Evolutionary conservation across 2,113 vertebrate species (phyloP).

Genomic region (Prunella fulvescens): DNA sequence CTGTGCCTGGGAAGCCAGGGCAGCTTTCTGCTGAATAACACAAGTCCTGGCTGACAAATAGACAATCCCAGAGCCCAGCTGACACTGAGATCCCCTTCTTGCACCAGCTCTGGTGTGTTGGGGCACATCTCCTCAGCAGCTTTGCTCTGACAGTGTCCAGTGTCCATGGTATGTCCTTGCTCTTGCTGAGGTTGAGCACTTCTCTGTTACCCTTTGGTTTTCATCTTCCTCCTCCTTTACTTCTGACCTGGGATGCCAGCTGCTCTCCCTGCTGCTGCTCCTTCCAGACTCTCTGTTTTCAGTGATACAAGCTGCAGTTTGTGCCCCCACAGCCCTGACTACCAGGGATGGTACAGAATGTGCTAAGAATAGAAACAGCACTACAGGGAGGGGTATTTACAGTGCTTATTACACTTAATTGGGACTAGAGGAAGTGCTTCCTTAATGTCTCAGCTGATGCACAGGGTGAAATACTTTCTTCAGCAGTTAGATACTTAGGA

Average conservation of each 20-base stretch:
- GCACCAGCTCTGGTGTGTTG: fast-evolving
- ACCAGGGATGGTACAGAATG: neutral
- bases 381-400: neutral
- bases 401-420: neutral
- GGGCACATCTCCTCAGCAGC: neutral
- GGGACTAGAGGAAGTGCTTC: neutral
- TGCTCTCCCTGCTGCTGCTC: neutral
- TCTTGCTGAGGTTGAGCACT: neutral
- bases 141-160: neutral
- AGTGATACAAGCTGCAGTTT: neutral
- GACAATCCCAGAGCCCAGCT: neutral
- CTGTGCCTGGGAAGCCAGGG: neutral
- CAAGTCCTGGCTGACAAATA: neutral
- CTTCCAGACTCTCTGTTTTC: neutral
- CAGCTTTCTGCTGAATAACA: neutral
- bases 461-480: neutral
- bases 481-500: neutral
- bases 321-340: neutral
- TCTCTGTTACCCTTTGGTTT: neutral
- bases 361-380: neutral
- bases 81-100: neutral
- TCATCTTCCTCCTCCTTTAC: neutral
- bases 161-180: fast-evolving
- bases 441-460: neutral
- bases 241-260: neutral